A percentile compares a stretch with the other conserved stretches of the same genome.
These are phyloP conservation scores for Micropterix aruncella DNA, from an alignment of 2,888 invertebrate species.

Conservation along the genomic window DNA sequence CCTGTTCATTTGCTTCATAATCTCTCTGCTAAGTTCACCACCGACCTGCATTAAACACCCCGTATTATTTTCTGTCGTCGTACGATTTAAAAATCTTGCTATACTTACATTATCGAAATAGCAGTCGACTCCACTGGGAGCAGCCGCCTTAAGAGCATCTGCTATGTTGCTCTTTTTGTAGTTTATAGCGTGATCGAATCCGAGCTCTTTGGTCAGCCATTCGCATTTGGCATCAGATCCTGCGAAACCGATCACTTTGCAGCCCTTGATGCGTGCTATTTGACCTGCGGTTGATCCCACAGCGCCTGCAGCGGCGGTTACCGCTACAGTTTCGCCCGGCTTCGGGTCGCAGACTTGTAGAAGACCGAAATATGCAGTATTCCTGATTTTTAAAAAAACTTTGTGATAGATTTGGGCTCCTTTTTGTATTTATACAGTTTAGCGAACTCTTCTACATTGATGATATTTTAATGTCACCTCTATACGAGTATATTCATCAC, in stretches of 20 bases:
- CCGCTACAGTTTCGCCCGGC: slow-evolving; percentile 52
- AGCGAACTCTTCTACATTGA: too few species aligned
- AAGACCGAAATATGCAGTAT: slow-evolving; percentile 57
- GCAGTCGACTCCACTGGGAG: slow-evolving; percentile 59
- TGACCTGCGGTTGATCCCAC: slow-evolving; percentile 66
- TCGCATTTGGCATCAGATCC: slow-evolving; percentile 56
- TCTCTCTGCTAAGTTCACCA: slow-evolving; percentile 43
- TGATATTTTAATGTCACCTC: too few species aligned
- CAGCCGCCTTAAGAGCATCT: slow-evolving; percentile 39
- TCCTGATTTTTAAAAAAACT: too few species aligned
- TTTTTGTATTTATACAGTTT: too few species aligned
- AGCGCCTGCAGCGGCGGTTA: slow-evolving; percentile 59
- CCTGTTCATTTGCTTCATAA: slow-evolving; percentile 45
- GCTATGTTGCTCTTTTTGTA: slow-evolving; percentile 48
- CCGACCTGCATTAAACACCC: slow-evolving; percentile 28
- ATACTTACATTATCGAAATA: slow-evolving; percentile 67
- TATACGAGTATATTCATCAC: too few species aligned
- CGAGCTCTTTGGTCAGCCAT: slow-evolving; percentile 49
- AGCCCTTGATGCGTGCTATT: slow-evolving; percentile 62
- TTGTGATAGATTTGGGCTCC: too few species aligned
- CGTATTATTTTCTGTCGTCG: slow-evolving; percentile 1
- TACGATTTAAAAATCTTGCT: too few species aligned
- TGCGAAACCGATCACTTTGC: too few species aligned
- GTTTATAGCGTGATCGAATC: slow-evolving; percentile 56
- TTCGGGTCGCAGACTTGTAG: slow-evolving; percentile 50